These are phyloP conservation scores for Nansenia antarctica DNA, from an alignment of 2,113 vertebrate species.

Conservation along the genomic window DNA sequence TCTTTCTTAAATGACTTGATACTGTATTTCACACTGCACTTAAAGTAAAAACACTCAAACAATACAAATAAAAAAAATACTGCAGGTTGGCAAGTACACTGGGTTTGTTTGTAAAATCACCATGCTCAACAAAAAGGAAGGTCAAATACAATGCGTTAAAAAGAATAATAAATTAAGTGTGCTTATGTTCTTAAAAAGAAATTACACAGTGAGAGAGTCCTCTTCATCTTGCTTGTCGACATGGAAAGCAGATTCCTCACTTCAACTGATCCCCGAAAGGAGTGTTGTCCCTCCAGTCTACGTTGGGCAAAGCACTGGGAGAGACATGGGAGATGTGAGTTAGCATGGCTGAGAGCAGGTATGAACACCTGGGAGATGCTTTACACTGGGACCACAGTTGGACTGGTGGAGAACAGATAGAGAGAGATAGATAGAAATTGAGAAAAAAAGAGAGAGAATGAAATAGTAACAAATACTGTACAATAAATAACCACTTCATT, in stretches of 20 bases:
- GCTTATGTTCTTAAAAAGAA: slow-evolving; percentile 32
- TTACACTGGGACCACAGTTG: no score
- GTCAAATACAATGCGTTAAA: slow-evolving; percentile 36
- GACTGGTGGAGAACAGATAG: background rate
- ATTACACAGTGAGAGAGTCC: slow-evolving; percentile 12
- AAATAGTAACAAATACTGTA: background rate
- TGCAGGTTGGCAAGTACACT: background rate
- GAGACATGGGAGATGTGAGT: slow-evolving; percentile 32
- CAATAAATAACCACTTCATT: background rate
- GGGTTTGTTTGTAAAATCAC: slow-evolving; percentile 18
- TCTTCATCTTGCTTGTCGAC: slow-evolving; percentile 36
- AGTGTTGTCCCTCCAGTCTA: slow-evolving; percentile 33
- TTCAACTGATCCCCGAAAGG: slow-evolving; percentile 5
- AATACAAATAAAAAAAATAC: background rate
- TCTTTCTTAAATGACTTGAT: slow-evolving; percentile 6
- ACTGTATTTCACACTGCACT: slow-evolving; percentile 9
- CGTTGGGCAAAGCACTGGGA: slow-evolving; percentile 77
- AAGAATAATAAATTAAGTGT: slow-evolving; percentile 59
- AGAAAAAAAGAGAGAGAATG: slow-evolving; percentile 14
- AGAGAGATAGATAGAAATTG: background rate
- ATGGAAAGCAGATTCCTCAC: slow-evolving; percentile 3
- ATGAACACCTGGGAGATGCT: background rate
- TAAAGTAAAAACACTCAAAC: slow-evolving; percentile 19
- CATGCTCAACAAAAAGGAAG: slow-evolving; percentile 28
- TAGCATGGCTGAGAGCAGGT: slow-evolving; percentile 5